These are phyloP conservation scores for Pyrgilauda ruficollis DNA, from an alignment of 2,113 vertebrate genomes.

Conservation along the genomic window DNA sequence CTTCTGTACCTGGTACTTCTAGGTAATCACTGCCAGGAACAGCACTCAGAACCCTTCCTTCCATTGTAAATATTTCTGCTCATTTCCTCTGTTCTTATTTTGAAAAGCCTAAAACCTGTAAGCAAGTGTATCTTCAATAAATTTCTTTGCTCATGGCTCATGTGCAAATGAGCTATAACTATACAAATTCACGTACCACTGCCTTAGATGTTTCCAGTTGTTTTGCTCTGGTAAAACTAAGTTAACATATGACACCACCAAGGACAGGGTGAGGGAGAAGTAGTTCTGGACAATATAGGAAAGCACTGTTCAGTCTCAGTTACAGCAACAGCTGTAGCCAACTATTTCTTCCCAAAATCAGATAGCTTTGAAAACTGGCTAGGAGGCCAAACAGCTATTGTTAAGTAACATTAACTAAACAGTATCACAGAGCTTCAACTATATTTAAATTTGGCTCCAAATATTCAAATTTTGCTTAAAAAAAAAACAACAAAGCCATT, in stretches of 20 bases:
- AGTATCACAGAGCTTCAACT: neutral
- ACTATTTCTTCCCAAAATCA: neutral
- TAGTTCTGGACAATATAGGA: neutral
- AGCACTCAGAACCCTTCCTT: neutral
- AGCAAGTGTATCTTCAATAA: neutral
- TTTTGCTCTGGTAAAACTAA: slow-evolving; percentile 16
- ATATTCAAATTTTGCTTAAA: neutral
- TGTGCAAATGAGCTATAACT: neutral
- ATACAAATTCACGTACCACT: neutral
- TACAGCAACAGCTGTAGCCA: neutral
- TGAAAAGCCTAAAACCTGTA: neutral
- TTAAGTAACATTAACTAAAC: neutral
- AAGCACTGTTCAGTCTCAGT: neutral
- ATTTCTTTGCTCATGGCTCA: neutral
- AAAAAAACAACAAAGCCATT: neutral
- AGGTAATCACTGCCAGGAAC: neutral
- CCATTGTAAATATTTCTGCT: neutral
- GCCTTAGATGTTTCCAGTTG: neutral
- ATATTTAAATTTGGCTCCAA: neutral
- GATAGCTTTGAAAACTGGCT: neutral
- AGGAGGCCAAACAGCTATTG: neutral
- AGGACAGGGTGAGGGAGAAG: neutral
- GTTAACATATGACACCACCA: slow-evolving; percentile 42
- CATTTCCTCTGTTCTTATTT: neutral
- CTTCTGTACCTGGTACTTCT: neutral